These are phyloP conservation scores for Eupithecia insigniata DNA, from an alignment of 2,888 invertebrate genomes.

Conservation along the genomic window DNA sequence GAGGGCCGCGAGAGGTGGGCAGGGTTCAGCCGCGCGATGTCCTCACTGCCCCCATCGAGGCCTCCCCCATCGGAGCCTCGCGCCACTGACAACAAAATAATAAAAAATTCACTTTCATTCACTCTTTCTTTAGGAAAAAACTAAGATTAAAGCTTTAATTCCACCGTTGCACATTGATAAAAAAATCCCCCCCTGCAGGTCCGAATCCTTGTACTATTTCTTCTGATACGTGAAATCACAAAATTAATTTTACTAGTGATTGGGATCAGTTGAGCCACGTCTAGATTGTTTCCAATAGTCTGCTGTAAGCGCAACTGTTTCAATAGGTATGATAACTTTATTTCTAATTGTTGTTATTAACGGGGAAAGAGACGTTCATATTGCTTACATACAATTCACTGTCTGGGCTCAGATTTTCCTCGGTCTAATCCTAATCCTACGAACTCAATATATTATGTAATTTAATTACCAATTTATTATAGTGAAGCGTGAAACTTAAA, in stretches of 20 bases:
- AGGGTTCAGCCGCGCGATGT: slow-evolving; percentile 65
- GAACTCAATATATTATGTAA: too few relatives aligned
- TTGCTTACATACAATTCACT: neutral
- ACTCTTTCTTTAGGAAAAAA: too few relatives aligned
- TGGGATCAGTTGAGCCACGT: neutral
- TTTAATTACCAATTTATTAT: too few relatives aligned
- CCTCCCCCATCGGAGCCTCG: slow-evolving; percentile 68
- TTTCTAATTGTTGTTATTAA: neutral
- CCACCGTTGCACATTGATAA: too few relatives aligned
- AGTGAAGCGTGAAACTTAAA: too few relatives aligned
- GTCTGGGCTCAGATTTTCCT: neutral
- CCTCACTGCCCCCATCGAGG: slow-evolving; percentile 67
- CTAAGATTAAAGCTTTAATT: too few relatives aligned
- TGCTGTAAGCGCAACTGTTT: neutral
- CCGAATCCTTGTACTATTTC: too few relatives aligned
- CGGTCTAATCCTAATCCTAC: too few relatives aligned
- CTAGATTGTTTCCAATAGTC: neutral
- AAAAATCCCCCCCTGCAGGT: too few relatives aligned
- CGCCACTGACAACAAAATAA: slow-evolving; percentile 62
- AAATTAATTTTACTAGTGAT: neutral
- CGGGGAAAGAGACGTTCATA: neutral
- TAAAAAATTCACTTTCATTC: neutral
- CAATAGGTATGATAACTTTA: neutral
- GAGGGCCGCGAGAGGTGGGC: slow-evolving; percentile 55
- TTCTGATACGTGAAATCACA: too few relatives aligned